phyloP scores from a whole-genome alignment of 2,113 vertebrate genomes.

The Brachypteracias leptosomus region DNA sequence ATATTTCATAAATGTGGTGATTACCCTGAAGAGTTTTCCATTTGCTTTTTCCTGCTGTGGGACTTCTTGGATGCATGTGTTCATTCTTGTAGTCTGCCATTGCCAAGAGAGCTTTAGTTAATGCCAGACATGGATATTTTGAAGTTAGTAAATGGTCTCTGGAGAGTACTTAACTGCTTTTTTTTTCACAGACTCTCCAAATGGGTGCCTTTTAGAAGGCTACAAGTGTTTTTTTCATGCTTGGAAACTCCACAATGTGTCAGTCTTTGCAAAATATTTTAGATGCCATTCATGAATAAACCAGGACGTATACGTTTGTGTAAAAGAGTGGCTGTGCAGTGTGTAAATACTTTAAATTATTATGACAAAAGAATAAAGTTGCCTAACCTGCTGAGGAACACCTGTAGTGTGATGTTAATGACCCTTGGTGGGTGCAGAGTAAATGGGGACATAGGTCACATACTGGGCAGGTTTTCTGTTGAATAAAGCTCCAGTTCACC shows the following conservation, averaged over 20 bases:
- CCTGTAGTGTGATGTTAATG: slow-evolving; percentile 84
- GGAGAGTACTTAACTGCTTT: slow-evolving; percentile 63
- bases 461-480: not conserved
- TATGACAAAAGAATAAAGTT: slow-evolving; percentile 89
- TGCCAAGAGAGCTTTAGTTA: slow-evolving; percentile 40
- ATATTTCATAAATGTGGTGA: not conserved
- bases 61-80: slow-evolving; percentile 46
- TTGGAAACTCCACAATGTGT: slow-evolving; percentile 45
- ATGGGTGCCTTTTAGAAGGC: slow-evolving; percentile 48
- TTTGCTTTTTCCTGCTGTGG: slow-evolving; percentile 30
- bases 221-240: slow-evolving; percentile 39
- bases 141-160: slow-evolving; percentile 44
- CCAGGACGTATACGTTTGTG: slow-evolving; percentile 78
- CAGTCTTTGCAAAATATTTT: slow-evolving; percentile 61
- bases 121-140: slow-evolving; percentile 1
- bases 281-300: slow-evolving; percentile 79
- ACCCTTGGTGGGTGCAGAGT: slow-evolving; percentile 74
- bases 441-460: accelerated
- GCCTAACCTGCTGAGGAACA: slow-evolving; percentile 78
- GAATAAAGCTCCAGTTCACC: not conserved
- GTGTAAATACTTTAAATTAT: slow-evolving; percentile 94
- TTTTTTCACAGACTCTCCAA: slow-evolving; percentile 51
- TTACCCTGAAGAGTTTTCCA: not conserved
- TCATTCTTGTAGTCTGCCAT: slow-evolving; percentile 13
- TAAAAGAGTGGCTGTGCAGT: slow-evolving; percentile 84